Evolutionary conservation across 2,113 vertebrate species (phyloP).

Genomic region (Alectura lathami): DNA sequence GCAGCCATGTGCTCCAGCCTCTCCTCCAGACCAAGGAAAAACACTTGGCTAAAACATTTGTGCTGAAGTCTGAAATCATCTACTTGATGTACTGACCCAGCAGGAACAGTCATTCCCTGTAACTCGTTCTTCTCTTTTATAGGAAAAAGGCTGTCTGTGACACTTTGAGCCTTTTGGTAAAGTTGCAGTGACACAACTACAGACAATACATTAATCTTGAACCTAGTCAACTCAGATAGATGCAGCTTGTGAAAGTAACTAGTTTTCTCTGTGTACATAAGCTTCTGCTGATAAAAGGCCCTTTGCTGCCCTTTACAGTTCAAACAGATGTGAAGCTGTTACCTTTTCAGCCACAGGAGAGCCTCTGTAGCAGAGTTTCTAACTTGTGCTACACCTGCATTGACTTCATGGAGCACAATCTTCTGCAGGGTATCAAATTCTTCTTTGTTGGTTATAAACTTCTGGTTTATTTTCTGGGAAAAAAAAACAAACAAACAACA

Average conservation of each 20-base stretch:
- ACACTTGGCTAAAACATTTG: neutral
- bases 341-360: slow-evolving; percentile 93
- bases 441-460: slow-evolving; percentile 87
- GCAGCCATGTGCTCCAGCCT: neutral
- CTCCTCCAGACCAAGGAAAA: neutral
- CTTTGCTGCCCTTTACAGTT: neutral
- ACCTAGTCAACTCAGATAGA: neutral
- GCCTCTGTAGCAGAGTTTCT: slow-evolving; percentile 97
- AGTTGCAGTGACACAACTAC: neutral
- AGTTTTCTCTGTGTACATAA: neutral
- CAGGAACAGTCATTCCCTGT: neutral
- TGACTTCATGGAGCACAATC: slow-evolving; percentile 92
- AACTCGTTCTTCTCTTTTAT: neutral
- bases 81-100: neutral
- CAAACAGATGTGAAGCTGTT: neutral
- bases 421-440: slow-evolving; percentile 93
- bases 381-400: slow-evolving; percentile 81
- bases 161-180: neutral
- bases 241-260: neutral
- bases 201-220: neutral
- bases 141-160: neutral
- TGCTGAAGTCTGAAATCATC: neutral
- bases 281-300: neutral
- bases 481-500: no score
- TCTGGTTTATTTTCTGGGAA: slow-evolving; percentile 93